These are phyloP conservation scores for Macropis europaea DNA, from an alignment of 2,888 invertebrate genomes.

Conservation along the genomic window DNA sequence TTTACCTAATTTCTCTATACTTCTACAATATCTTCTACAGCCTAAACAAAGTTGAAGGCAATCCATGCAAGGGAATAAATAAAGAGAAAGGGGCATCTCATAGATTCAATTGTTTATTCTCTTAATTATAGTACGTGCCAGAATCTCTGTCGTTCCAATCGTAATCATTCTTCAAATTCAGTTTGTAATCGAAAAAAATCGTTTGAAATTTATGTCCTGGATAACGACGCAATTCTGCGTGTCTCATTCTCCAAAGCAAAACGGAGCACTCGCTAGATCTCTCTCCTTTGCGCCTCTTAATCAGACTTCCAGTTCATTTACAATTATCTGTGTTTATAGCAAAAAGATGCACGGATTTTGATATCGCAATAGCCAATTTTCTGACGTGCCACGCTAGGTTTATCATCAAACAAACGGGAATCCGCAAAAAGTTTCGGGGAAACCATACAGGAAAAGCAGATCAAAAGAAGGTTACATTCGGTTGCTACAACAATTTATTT, in stretches of 20 bases:
- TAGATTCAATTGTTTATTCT: conserved; percentile 42
- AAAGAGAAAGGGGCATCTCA: neutral
- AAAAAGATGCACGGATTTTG: too few relatives aligned
- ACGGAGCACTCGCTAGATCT: neutral
- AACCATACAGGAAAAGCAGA: neutral
- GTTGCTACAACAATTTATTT: conserved; percentile 46
- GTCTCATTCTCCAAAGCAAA: neutral
- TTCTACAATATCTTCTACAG: too few relatives aligned
- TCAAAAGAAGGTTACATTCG: neutral
- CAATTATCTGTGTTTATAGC: too few relatives aligned
- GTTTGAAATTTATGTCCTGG: neutral
- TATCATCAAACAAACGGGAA: too few relatives aligned
- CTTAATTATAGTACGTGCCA: conserved; percentile 32
- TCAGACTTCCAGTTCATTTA: neutral
- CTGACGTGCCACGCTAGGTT: too few relatives aligned
- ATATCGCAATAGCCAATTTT: too few relatives aligned
- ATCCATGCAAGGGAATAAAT: neutral
- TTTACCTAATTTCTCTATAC: too few relatives aligned
- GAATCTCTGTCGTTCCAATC: conserved; percentile 23
- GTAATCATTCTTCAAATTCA: conserved; percentile 5
- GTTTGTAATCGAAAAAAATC: conserved; percentile 15
- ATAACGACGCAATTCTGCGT: neutral
- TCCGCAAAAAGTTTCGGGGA: neutral
- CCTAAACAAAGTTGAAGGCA: neutral
- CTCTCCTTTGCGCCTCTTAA: neutral